Conservation (phyloP, 2,797 vertebrate genomes). For the Anabas testudineus region DNA sequence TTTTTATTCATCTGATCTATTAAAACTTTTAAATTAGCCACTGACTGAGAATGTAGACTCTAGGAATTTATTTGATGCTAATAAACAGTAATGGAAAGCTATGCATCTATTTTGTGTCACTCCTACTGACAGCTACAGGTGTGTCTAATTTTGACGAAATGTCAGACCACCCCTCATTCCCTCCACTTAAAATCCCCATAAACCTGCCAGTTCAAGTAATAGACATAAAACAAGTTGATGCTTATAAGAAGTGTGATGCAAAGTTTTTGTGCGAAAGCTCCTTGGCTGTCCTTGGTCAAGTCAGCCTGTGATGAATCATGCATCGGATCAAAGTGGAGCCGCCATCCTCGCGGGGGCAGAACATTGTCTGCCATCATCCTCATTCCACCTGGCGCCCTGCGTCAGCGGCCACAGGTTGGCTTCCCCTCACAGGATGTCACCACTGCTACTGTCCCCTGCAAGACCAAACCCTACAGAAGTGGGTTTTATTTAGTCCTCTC, state of each 20-base stretch:
- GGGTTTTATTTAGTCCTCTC: slow-evolving; percentile 81
- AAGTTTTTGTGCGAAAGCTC: slow-evolving; percentile 53
- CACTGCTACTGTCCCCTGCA: slow-evolving; percentile 36
- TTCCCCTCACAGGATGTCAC: slow-evolving; percentile 60
- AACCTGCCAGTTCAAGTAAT: slow-evolving; percentile 15
- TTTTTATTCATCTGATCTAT: slow-evolving; percentile 3
- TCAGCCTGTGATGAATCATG: slow-evolving; percentile 79
- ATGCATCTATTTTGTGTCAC: not conserved
- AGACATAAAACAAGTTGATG: slow-evolving; percentile 16
- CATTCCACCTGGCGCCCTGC: slow-evolving; percentile 70
- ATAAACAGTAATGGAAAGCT: not conserved
- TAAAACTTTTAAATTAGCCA: not conserved
- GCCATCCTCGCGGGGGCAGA: slow-evolving; percentile 58
- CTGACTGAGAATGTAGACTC: slow-evolving; percentile 7
- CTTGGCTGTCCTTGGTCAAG: slow-evolving; percentile 77
- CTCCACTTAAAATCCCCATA: slow-evolving; percentile 8
- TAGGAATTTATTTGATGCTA: not conserved
- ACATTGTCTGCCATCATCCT: slow-evolving; percentile 41
- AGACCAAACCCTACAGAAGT: slow-evolving; percentile 56
- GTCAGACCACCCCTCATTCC: slow-evolving; percentile 6
- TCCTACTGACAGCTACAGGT: slow-evolving; percentile 4
- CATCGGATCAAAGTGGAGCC: slow-evolving; percentile 73
- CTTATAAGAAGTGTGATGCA: slow-evolving; percentile 17
- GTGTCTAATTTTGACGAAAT: slow-evolving; percentile 3
- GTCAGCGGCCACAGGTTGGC: slow-evolving; percentile 64